phyloP scores from a whole-genome alignment of 2,113 vertebrate species.

The Sitta europaea region DNA sequence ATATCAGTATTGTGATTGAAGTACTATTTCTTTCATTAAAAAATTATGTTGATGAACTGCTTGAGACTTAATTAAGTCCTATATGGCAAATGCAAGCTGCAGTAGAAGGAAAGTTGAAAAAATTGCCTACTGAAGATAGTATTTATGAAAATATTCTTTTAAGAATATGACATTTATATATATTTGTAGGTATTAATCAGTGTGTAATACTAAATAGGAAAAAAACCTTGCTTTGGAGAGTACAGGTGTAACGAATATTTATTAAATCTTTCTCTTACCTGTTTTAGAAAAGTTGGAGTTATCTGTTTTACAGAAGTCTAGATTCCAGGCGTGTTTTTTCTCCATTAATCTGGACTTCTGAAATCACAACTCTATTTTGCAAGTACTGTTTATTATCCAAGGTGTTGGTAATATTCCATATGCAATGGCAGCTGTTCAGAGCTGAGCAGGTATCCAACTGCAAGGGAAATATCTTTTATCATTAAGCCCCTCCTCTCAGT shows the following conservation, averaged over 20 bases:
- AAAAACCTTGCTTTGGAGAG: background rate
- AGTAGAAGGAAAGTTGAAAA: background rate
- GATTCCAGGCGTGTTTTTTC: background rate
- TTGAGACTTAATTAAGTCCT: background rate
- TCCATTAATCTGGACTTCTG: constrained; percentile 10
- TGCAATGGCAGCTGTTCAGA: background rate
- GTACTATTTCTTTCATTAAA: background rate
- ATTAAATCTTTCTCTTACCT: constrained; percentile 47
- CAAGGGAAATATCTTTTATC: background rate
- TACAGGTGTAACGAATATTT: background rate
- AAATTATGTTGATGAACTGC: background rate
- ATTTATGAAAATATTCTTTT: background rate
- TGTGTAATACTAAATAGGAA: background rate
- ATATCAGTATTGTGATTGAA: background rate
- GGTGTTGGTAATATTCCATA: background rate
- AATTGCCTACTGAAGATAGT: background rate
- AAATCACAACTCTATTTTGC: background rate
- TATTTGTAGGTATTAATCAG: background rate
- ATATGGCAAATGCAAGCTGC: background rate
- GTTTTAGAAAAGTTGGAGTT: constrained; percentile 17
- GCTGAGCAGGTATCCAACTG: background rate
- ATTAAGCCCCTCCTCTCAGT: constrained; percentile 41
- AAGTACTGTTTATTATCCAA: background rate
- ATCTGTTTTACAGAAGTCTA: background rate
- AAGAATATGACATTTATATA: background rate